phyloP scores from a whole-genome alignment of 2,888 invertebrate genomes.

The Sussaba pulchella region DNA sequence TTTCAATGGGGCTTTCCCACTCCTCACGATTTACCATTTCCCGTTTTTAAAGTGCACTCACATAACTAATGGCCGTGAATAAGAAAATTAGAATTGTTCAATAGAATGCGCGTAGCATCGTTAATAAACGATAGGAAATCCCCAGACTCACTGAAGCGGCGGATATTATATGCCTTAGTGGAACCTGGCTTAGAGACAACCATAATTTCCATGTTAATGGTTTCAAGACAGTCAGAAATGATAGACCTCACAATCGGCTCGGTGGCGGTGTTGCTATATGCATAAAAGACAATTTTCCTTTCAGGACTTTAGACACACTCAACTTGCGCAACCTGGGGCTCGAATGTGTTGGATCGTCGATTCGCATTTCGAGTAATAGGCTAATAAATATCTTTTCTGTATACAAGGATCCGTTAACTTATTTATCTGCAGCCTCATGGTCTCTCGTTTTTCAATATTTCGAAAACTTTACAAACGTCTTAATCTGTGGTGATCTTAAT shows the following conservation, averaged over 20 bases:
- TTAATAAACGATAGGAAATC: neutral
- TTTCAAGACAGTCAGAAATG: conserved; percentile 1
- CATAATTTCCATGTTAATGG: neutral
- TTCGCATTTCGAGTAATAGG: neutral
- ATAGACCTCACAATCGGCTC: conserved; percentile 2
- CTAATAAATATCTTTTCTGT: neutral
- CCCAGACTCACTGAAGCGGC: neutral
- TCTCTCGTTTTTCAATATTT: neutral
- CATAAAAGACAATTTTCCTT: neutral
- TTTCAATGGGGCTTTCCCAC: too few species aligned
- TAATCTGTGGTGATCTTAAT: conserved; percentile 21
- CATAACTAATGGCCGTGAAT: neutral
- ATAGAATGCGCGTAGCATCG: conserved; percentile 14
- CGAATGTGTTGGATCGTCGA: neutral
- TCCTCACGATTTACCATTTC: neutral
- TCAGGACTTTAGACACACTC: neutral
- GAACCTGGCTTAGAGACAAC: conserved; percentile 7
- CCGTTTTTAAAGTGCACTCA: neutral
- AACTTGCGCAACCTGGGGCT: neutral
- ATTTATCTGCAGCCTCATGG: neutral
- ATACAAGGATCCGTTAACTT: neutral
- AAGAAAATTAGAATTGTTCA: neutral
- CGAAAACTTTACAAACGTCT: conserved; percentile 2
- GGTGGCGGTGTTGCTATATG: conserved; percentile 20
- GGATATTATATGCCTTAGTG: conserved; percentile 9